Evolutionary conservation across 2,113 vertebrate genomes (phyloP), one percentile per base, ranked within the genome.

Genomic region (Desmodus rotundus): DNA sequence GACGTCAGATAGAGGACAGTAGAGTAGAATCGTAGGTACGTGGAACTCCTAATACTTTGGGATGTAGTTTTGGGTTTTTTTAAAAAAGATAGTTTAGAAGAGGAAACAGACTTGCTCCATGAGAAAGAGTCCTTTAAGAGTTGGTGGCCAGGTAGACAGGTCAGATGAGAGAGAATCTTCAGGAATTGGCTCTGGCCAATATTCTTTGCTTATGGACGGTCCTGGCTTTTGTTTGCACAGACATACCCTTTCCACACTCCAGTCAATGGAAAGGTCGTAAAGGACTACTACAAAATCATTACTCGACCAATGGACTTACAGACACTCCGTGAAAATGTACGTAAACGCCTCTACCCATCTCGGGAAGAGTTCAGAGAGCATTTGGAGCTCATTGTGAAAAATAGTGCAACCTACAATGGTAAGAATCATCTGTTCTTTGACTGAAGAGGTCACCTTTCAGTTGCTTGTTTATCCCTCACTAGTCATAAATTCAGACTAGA

Each of bases 281-380:
- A 99, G 96, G 99, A 99, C 97, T 99, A 99, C 97, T 99, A 99
- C 24, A 99, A 99, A 98, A 99, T 99, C 88, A 99, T 99, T 94
- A 99, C 99, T 2, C 98, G 99, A 61, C 99, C 99, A 13, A 99
- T 99, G 99, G 99, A 99, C 97, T 98, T 99, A 86, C 99, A 99
- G 98, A 99, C 99, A 0, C 98, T 99, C 86, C 98, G 99, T 68
- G 99, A 99, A 97, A 99, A 99, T 0, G 99, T 99, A 56, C 99
- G 99, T 2, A 99, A 99, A 96, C 98, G 99, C 33, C 98, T 99
- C 96, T 99, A 99, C 87, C 99, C 99, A 0, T 99, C 99, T 9
- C 98, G 99, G 43, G 99, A 99, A 92, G 99, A 99, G 98, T 99
- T 99, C 97, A 98, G 99, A 20, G 99, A 99, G 78, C 99, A 99